These are phyloP conservation scores for Malurus splendens DNA, from an alignment of 2,797 vertebrate species.

Conservation along the genomic window DNA sequence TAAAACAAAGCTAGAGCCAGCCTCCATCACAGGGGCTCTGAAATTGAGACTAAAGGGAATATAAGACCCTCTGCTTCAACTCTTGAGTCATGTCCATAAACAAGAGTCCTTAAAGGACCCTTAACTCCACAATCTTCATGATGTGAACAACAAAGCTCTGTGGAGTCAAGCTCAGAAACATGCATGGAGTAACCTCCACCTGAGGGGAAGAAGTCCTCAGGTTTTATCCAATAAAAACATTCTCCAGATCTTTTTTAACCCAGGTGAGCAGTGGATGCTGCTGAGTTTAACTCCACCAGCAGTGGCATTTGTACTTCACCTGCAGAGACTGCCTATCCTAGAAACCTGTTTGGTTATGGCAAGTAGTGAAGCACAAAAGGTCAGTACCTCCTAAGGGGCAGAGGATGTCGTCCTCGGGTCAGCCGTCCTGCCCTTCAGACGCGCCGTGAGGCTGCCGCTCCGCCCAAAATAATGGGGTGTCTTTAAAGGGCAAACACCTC, in stretches of 20 bases:
- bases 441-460: constrained; percentile 73
- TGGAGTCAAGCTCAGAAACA: constrained; percentile 15
- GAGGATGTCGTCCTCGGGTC: constrained; percentile 74
- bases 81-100: not conserved
- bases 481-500: constrained; percentile 78
- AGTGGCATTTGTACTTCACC: not conserved
- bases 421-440: constrained; percentile 78
- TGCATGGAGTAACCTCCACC: not conserved
- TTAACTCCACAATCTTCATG: not conserved
- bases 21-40: not conserved
- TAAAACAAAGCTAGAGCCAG: not conserved
- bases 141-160: not conserved
- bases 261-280: not conserved
- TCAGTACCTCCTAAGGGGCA: constrained; percentile 76
- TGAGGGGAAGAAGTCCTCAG: not conserved
- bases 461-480: constrained; percentile 74
- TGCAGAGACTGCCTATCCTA: constrained; percentile 1
- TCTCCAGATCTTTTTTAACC: not conserved
- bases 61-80: not conserved
- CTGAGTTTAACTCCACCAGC: not conserved
- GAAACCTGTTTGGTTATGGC: constrained; percentile 33
- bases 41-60: not conserved
- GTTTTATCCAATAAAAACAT: fast-evolving
- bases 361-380: constrained; percentile 73
- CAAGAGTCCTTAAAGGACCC: not conserved